A percentile compares a stretch with the other conserved stretches of the same genome.
phyloP scores from a whole-genome alignment of 2,797 vertebrate genomes.

The Toxotes lorentzi region DNA sequence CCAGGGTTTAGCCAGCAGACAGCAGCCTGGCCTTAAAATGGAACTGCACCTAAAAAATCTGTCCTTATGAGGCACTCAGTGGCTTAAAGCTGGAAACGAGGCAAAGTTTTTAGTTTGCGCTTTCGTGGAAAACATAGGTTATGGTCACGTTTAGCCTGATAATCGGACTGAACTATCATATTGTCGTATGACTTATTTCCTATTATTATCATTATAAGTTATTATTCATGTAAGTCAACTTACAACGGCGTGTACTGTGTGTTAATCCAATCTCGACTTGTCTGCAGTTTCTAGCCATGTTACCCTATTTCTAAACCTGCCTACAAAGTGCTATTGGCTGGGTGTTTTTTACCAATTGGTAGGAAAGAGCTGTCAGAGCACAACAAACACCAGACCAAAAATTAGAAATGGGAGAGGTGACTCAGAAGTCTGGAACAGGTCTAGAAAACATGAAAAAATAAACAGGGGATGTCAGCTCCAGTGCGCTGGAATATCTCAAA shows the following conservation, averaged over 20 bases:
- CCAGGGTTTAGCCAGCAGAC: conserved; percentile 1
- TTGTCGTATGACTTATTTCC: background rate
- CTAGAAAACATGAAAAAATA: background rate
- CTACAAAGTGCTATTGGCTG: background rate
- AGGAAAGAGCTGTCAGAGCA: background rate
- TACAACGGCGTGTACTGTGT: too few relatives aligned
- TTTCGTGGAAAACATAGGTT: background rate
- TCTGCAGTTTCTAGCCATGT: background rate
- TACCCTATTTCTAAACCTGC: background rate
- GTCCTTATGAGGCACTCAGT: background rate
- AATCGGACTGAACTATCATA: background rate
- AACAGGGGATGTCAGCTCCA: background rate
- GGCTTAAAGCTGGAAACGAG: background rate
- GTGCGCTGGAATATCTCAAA: background rate
- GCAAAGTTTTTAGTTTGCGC: background rate
- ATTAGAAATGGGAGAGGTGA: background rate
- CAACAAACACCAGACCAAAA: background rate
- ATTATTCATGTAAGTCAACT: background rate
- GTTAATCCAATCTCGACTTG: background rate
- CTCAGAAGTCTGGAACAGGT: background rate
- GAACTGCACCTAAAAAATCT: background rate
- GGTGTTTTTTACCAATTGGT: background rate
- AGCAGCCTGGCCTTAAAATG: conserved; percentile 11
- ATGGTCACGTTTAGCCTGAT: background rate
- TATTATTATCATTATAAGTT: too few relatives aligned